These are phyloP conservation scores for Helicoverpa zea DNA, from an alignment of 1,140 invertebrate genomes.

Conservation along the genomic window DNA sequence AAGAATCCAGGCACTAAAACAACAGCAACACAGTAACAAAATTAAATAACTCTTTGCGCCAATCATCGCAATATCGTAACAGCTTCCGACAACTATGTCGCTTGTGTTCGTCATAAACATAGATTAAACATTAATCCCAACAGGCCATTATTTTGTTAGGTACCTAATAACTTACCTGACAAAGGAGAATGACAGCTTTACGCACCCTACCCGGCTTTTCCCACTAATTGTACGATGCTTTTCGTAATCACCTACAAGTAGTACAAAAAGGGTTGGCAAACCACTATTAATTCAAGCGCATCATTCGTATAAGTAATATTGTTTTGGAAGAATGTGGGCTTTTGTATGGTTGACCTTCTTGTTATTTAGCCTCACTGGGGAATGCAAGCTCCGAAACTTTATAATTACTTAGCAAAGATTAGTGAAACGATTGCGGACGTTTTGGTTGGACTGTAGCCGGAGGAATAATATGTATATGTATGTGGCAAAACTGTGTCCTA, in stretches of 20 bases:
- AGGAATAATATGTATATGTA: constrained; percentile 7
- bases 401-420: constrained; percentile 47
- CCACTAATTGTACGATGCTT: constrained; percentile 45
- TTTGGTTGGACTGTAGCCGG: neutral
- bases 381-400: constrained; percentile 32
- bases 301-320: constrained; percentile 16
- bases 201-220: constrained; percentile 21
- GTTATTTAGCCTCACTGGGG: neutral
- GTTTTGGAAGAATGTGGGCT: constrained; percentile 13
- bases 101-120: constrained; percentile 46
- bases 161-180: constrained; percentile 48
- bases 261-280: constrained; percentile 32
- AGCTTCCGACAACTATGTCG: constrained; percentile 36
- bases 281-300: constrained; percentile 31
- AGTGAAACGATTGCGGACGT: constrained; percentile 19
- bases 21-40: constrained; percentile 26
- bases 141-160: constrained; percentile 46
- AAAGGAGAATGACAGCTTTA: constrained; percentile 46
- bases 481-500: neutral
- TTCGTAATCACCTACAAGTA: constrained; percentile 38
- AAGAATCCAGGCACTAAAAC: neutral
- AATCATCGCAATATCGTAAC: constrained; percentile 24
- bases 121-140: constrained; percentile 49
- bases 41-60: constrained; percentile 37
- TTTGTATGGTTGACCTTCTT: neutral